Conservation (phyloP, 1,140 invertebrate genomes). For the Acromyrmex echinatior region DNA sequence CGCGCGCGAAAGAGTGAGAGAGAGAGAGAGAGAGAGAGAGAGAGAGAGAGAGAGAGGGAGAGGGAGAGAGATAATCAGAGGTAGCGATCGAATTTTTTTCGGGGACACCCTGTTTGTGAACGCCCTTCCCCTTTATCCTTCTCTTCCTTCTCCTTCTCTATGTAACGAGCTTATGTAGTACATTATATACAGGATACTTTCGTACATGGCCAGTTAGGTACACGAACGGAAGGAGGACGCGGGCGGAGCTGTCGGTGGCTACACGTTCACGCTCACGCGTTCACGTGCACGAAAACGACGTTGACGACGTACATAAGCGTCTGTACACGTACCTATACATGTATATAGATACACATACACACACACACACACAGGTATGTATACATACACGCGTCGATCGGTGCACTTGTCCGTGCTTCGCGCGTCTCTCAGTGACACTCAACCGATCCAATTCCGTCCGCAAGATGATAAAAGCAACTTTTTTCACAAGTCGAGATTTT, state of each 20-base stretch:
- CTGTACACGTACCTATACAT: neutral
- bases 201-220: conserved; percentile 67
- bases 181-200: conserved; percentile 70
- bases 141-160: conserved; percentile 44
- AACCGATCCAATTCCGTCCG: conserved; percentile 45
- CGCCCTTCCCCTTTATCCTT: conserved; percentile 51
- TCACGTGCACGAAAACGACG: conserved; percentile 64
- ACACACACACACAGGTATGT: neutral
- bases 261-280: conserved; percentile 71
- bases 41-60: conserved; percentile 1
- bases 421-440: conserved; percentile 69
- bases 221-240: conserved; percentile 68
- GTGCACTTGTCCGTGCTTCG: conserved; percentile 75
- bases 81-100: conserved; percentile 69
- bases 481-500: conserved; percentile 14
- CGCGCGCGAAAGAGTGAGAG: neutral
- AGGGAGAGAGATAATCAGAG: neutral
- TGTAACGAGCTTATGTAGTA: conserved; percentile 76
- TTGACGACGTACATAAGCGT: conserved; percentile 52
- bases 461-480: conserved; percentile 13
- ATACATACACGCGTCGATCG: conserved; percentile 32
- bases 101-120: conserved; percentile 71
- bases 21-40: neutral
- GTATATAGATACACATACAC: neutral
- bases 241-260: conserved; percentile 75